Percentiles rank a stretch among this genome's conserved stretches.
Evolutionary conservation across 2,113 vertebrate species (phyloP).

Genomic region (Phaethornis superciliosus): DNA sequence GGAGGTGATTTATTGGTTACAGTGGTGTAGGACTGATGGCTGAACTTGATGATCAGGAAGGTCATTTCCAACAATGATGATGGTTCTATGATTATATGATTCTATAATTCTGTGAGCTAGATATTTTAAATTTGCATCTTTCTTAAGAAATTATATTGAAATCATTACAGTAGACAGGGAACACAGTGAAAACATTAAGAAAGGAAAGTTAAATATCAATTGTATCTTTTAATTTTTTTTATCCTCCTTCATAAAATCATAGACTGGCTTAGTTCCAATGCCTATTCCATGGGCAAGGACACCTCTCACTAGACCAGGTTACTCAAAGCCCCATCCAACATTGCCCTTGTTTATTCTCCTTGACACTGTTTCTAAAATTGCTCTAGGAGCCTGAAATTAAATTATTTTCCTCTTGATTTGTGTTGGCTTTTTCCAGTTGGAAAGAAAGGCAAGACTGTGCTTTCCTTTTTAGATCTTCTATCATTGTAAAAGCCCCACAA

Average conservation of each 20-base stretch:
- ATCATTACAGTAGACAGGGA: background rate
- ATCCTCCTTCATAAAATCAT: background rate
- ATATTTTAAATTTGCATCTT: background rate
- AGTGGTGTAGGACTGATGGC: too few species aligned
- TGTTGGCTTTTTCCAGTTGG: constrained; percentile 16
- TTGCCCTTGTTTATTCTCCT: background rate
- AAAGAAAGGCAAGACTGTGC: constrained; percentile 12
- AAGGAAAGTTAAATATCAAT: background rate
- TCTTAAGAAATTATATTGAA: background rate
- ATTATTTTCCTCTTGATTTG: constrained; percentile 43
- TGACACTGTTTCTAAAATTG: background rate
- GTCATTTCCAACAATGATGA: too few species aligned
- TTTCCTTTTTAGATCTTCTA: constrained; percentile 17
- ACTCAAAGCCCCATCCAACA: too few species aligned
- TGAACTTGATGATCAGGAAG: too few species aligned
- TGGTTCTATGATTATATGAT: background rate
- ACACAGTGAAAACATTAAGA: background rate
- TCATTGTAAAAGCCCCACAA: constrained; percentile 35
- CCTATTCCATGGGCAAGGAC: too few species aligned
- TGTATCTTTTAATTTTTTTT: background rate
- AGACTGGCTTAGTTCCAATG: too few species aligned
- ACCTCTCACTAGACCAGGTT: too few species aligned
- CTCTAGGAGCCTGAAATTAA: constrained; percentile 49
- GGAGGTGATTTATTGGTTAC: too few species aligned
- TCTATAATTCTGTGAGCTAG: background rate